Conservation (phyloP, 2,888 invertebrate genomes). For the Rugalucina vietnamica region DNA sequence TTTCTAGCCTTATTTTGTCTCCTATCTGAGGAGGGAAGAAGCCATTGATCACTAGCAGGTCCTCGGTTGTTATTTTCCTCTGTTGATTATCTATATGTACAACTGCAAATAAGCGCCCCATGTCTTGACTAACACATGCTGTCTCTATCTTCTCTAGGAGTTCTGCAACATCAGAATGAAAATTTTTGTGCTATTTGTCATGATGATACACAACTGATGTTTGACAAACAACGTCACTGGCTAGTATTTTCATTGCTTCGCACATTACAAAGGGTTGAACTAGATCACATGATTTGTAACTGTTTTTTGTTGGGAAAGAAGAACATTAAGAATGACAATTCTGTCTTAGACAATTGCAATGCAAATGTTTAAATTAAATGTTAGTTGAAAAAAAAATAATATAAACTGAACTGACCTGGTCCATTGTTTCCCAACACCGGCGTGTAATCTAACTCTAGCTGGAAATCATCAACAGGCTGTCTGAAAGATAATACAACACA, state of each 20-base stretch:
- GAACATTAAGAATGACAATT: too few species aligned
- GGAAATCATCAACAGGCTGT: background rate
- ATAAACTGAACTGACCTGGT: conserved; percentile 54
- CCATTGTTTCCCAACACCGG: conserved; percentile 52
- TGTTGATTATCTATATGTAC: conserved; percentile 83
- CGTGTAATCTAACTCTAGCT: conserved; percentile 10
- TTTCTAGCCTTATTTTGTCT: conserved; percentile 84
- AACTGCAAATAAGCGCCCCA: conserved; percentile 84
- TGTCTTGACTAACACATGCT: conserved; percentile 47
- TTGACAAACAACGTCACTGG: too few species aligned
- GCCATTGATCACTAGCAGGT: conserved; percentile 83
- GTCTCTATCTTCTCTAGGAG: conserved; percentile 41
- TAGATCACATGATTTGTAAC: too few species aligned
- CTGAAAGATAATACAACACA: background rate
- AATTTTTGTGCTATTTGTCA: too few species aligned
- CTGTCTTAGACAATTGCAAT: too few species aligned
- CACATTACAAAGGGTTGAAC: too few species aligned
- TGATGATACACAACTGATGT: too few species aligned
- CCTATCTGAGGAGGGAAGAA: conserved; percentile 84
- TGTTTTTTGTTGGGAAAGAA: too few species aligned
- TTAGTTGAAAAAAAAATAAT: too few species aligned
- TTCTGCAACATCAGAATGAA: conserved; percentile 33
- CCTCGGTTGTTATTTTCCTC: conserved; percentile 84
- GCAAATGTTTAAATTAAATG: too few species aligned
- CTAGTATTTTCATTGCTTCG: too few species aligned